Evolutionary conservation across 2,113 vertebrate species (phyloP).

Genomic region (Bubalus kerabau): DNA sequence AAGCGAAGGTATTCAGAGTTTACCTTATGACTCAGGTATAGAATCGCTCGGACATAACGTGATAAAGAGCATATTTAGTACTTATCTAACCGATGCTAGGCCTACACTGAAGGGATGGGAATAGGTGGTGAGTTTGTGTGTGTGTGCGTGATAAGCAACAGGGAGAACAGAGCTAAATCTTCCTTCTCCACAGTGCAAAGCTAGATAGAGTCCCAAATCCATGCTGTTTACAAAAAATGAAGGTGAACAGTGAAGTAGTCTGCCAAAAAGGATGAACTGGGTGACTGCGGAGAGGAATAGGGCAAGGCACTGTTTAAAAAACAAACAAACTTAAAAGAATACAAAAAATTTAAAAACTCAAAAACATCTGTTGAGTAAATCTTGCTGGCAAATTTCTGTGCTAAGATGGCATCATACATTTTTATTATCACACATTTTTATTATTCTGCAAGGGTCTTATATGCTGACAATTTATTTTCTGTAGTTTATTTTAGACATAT

Average conservation of each 20-base stretch:
- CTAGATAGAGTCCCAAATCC: background rate
- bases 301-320: background rate
- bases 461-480: background rate
- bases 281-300: background rate
- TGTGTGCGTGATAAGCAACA: too few relatives aligned
- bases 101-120: background rate
- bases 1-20: too few relatives aligned
- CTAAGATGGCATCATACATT: background rate
- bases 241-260: background rate
- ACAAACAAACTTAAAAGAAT: background rate
- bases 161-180: background rate
- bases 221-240: background rate
- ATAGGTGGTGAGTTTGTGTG: background rate
- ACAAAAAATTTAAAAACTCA: background rate
- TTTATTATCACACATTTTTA: background rate
- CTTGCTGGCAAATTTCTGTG: background rate
- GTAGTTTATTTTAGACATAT: background rate
- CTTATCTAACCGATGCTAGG: too few relatives aligned
- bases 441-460: background rate
- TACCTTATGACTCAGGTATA: too few relatives aligned
- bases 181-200: background rate
- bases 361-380: background rate
- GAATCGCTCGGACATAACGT: fast-evolving
- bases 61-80: too few relatives aligned
- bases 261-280: background rate